These are phyloP conservation scores for Austrofundulus limnaeus DNA, from an alignment of 2,113 vertebrate genomes.

Conservation along the genomic window DNA sequence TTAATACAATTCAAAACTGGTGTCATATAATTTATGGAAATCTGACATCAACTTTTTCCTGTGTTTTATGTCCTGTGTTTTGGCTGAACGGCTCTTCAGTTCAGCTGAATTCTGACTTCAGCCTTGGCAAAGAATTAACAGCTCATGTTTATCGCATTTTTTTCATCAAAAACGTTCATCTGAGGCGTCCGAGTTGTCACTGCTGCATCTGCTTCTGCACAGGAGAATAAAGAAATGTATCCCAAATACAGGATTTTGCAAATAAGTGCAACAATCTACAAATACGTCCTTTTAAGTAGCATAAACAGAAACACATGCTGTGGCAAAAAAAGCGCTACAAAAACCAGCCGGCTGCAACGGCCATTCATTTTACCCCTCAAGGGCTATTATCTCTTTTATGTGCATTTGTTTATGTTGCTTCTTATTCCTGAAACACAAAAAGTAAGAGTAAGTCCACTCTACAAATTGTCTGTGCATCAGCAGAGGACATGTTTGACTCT, in stretches of 20 bases:
- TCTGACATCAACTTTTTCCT: background rate
- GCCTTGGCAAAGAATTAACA: background rate
- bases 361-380: constrained; percentile 25
- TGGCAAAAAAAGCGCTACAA: background rate
- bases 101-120: too few species aligned
- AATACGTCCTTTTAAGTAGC: background rate
- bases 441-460: constrained; percentile 1
- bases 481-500: constrained; percentile 30
- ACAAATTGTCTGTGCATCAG: constrained; percentile 15
- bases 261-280: background rate
- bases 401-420: constrained; percentile 7
- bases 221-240: background rate
- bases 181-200: background rate
- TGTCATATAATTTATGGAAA: background rate
- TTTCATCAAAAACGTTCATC: background rate
- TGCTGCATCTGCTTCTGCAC: background rate
- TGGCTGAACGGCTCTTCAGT: background rate
- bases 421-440: constrained; percentile 16
- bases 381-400: constrained; percentile 35
- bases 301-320: background rate
- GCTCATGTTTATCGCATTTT: background rate
- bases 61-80: background rate
- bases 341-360: constrained; percentile 15
- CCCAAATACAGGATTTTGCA: background rate
- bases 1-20: background rate